Conservation (phyloP, 35 echinoderm and acorn worm genomes). For the Stichopus chloronotus region DNA sequence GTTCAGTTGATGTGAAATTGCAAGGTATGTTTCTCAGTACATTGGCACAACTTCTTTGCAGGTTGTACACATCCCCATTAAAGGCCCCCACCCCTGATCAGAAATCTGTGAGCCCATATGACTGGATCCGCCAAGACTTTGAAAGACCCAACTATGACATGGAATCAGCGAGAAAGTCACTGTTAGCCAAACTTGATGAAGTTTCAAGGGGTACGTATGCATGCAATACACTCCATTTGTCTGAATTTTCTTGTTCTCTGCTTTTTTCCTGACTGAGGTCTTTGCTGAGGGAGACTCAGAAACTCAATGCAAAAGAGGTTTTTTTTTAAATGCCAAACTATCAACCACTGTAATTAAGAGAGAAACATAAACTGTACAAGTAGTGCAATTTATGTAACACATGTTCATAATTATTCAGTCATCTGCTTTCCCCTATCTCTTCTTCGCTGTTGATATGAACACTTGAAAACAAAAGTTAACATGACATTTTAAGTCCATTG, state of each 20-base stretch:
- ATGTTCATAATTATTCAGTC: no score
- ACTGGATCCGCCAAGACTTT: constrained; percentile 95
- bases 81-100: constrained; percentile 86
- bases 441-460: no score
- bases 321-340: no score
- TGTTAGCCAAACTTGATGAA: constrained; percentile 92
- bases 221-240: not conserved
- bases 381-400: no score
- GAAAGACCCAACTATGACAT: constrained; percentile 79
- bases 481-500: no score
- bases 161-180: constrained; percentile 87
- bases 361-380: no score
- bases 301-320: not conserved
- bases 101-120: constrained; percentile 80
- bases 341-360: no score
- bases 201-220: constrained; percentile 82
- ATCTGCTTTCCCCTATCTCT: no score
- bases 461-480: no score
- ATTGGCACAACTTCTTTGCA: constrained; percentile 21
- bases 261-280: no score
- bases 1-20: no score
- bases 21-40: no score
- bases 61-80: constrained; percentile 95
- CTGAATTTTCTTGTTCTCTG: not conserved
- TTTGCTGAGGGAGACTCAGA: not conserved